phyloP scores from a whole-genome alignment of 2,113 vertebrate genomes.

The Macaca fascicularis region T2T-MFA8v1.1 NC_088389.1:11704501-11705000 shows the following conservation, averaged over 20 bases:
- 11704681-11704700: rapidly evolving
- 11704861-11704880: neutral
- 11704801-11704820: neutral
- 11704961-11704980: neutral
- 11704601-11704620: too few species aligned
- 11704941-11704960: neutral
- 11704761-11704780: neutral
- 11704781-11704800: neutral
- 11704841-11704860: neutral
- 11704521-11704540: too few species aligned
- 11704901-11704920: neutral
- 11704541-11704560: too few species aligned
- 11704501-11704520: too few species aligned
- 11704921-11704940: neutral
- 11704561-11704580: too few species aligned
- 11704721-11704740: neutral
- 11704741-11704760: rapidly evolving
- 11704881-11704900: neutral
- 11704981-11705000: neutral
- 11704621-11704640: too few species aligned
- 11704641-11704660: rapidly evolving
- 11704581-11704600: too few species aligned
- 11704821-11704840: neutral
- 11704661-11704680: too few species aligned
- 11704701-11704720: rapidly evolving